Base-by-base conservation (phyloP, 1,140 invertebrate genomes). In the Neodiprion virginianus region DNA sequence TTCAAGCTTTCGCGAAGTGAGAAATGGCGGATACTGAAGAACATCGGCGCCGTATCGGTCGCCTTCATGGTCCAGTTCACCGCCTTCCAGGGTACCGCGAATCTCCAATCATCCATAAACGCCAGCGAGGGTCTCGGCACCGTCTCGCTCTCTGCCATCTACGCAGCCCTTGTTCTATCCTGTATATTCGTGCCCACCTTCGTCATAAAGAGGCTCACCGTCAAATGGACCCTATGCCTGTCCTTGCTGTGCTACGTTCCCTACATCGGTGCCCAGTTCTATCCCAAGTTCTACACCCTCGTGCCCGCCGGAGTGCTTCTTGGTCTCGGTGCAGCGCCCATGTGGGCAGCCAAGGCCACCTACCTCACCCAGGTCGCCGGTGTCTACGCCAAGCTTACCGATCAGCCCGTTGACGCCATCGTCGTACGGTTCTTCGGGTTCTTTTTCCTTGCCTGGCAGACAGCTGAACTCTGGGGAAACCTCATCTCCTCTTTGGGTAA, bases 371-470 rank as follows among this genome's bases (percentile, higher is more conserved):
- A 98, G 87, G 94, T 94, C 8, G 96, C 95, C 21, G 94, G 95
- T 66, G 94, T 97, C 76, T 96, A 96, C 88, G 95, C 95, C 7
- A 95, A 96, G 82, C 89, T 96, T 65, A 96, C 95, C 12, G 95
- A 96, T 76, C 94, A 97, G 81, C 91, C 94, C 0, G 93, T 95
- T 8, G 96, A 98, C 84, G 95, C 94, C 8, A 96, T 98, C 77
- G 95, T 99, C 72, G 96, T 97, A 61, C 88, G 96, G 79, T 99
- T 99, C 91, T 99, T 99, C 87, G 98, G 98, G 28, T 96, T 98
- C 90, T 99, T 99, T 92, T 99, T 99, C 90, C 93, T 99, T 76
- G 93, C 97, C 74, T 99, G 98, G 93, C 98, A 99, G 84, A 96
- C 95, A 0, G 95, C 97, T 73, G 96, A 97, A 87, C 92, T 98